These are phyloP conservation scores for Boloria selene DNA, from an alignment of 2,888 invertebrate species.

Conservation along the genomic window DNA sequence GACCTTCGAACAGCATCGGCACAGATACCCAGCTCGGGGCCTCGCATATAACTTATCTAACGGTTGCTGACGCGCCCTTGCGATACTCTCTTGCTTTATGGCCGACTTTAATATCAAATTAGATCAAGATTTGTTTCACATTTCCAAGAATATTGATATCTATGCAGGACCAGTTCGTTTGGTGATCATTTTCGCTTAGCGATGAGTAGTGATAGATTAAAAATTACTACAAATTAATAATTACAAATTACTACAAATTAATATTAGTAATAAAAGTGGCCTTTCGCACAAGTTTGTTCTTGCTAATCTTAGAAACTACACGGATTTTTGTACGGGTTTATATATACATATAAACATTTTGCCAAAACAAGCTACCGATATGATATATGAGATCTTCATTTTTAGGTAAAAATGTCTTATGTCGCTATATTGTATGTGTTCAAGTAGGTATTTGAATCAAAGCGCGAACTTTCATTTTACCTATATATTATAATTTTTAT, in stretches of 20 bases:
- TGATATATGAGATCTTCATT: not conserved
- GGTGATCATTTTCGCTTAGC: not conserved
- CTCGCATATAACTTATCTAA: constrained; percentile 47
- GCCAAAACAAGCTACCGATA: no score
- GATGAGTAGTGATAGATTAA: no score
- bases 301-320: no score
- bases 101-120: constrained; percentile 24
- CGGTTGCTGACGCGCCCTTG: constrained; percentile 47
- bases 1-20: constrained; percentile 44
- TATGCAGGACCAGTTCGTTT: not conserved
- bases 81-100: constrained; percentile 37
- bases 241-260: no score
- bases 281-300: no score
- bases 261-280: no score
- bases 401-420: no score
- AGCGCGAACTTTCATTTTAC: not conserved
- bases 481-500: not conserved
- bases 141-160: constrained; percentile 18
- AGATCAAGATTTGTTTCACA: constrained; percentile 19
- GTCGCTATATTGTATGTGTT: no score
- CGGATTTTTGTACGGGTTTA: no score
- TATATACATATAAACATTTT: no score
- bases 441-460: no score
- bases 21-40: constrained; percentile 46
- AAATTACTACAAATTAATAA: no score